A percentile compares a stretch with the other conserved stretches of the same genome.
Evolutionary conservation across 2,113 vertebrate species (phyloP).

Genomic region (Eubucco bourcierii): DNA sequence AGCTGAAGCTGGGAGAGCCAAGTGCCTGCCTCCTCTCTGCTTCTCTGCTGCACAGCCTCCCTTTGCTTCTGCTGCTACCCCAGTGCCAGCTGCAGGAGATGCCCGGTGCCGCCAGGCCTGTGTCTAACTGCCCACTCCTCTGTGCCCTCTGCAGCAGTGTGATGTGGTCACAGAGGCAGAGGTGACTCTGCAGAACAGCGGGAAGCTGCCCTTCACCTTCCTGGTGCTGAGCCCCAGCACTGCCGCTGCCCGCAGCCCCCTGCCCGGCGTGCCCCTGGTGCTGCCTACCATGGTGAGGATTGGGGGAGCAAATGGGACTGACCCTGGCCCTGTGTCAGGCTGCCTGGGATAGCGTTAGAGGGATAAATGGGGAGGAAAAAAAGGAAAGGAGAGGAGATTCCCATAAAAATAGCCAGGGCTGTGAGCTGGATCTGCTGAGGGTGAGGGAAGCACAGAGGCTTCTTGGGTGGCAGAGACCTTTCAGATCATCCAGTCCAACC

Average conservation of each 20-base stretch:
- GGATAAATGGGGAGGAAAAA: background rate
- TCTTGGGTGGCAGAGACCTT: background rate
- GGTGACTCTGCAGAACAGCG: slow-evolving; percentile 79
- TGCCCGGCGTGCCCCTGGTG: slow-evolving; percentile 75
- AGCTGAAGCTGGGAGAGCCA: no score
- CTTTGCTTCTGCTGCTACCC: background rate
- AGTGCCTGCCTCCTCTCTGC: background rate
- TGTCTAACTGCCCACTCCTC: background rate
- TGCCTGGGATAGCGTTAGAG: background rate
- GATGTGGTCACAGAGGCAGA: slow-evolving; percentile 69
- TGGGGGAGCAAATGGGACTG: background rate
- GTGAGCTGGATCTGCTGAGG: background rate
- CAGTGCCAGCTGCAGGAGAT: background rate
- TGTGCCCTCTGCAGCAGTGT: slow-evolving; percentile 70
- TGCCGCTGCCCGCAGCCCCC: background rate
- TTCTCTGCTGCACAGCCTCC: background rate
- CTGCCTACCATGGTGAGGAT: slow-evolving; percentile 78
- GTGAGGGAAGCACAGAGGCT: background rate
- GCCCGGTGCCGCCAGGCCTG: background rate
- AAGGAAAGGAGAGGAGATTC: background rate
- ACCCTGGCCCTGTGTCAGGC: background rate
- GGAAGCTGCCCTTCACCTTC: slow-evolving; percentile 83
- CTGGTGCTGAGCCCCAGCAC: slow-evolving; percentile 2
- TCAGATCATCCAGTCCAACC: background rate
- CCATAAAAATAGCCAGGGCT: background rate